A percentile compares a stretch with the other conserved stretches of the same genome.
Conservation (phyloP, 1,140 invertebrate species). For the Euborellia annulipes region DNA sequence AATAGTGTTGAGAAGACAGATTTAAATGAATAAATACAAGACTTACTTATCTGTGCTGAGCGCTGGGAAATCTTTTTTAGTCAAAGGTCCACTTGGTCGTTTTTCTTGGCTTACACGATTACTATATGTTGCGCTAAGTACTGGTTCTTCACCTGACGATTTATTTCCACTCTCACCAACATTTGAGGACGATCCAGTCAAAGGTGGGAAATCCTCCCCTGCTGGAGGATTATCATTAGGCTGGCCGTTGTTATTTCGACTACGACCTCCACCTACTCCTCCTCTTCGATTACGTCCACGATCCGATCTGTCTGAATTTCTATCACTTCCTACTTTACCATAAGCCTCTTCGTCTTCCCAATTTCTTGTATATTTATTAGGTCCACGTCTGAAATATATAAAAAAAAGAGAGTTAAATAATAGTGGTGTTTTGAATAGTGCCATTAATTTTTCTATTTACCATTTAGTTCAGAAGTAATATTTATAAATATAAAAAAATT, state of each 20-base stretch:
- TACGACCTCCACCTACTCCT: conserved; percentile 3
- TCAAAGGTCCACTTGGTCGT: no score
- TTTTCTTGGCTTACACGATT: neutral
- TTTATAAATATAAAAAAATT: no score
- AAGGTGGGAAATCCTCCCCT: conserved; percentile 11
- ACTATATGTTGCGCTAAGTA: conserved; percentile 1
- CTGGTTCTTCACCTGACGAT: neutral
- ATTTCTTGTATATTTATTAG: conserved; percentile 77
- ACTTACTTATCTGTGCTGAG: no score
- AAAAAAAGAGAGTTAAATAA: conserved; percentile 7
- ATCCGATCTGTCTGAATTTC: conserved; percentile 10
- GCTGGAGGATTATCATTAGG: neutral
- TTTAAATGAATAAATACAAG: no score
- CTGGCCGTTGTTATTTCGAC: neutral
- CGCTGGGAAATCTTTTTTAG: no score
- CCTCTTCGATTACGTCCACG: conserved; percentile 10
- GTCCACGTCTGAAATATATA: conserved; percentile 49
- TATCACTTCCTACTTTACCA: conserved; percentile 23
- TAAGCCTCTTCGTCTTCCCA: conserved; percentile 88
- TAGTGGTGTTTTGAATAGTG: no score
- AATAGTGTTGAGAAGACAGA: no score
- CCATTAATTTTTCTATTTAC: no score
- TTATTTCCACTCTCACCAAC: neutral
- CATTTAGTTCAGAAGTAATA: no score
- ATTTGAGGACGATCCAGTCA: neutral